These are phyloP conservation scores for Lacerta viridis DNA, from an alignment of 2,797 vertebrate genomes.

Conservation along the genomic window DNA sequence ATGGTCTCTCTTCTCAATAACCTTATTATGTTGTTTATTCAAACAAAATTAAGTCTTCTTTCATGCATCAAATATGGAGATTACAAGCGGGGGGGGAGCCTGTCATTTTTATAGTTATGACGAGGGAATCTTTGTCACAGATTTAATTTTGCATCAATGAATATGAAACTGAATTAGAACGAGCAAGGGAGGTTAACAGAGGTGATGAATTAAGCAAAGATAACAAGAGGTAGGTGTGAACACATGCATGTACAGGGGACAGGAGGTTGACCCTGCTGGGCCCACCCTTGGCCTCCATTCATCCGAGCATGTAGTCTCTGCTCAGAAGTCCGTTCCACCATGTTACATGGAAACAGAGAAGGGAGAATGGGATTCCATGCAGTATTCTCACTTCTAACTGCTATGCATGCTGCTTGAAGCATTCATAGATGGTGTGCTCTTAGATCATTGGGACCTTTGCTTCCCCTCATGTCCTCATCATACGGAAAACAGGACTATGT, in stretches of 20 bases:
- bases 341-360: not conserved
- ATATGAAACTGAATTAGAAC: conserved; percentile 77
- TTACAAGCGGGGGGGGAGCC: conserved; percentile 74
- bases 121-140: conserved; percentile 79
- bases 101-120: conserved; percentile 79
- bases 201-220: conserved; percentile 73
- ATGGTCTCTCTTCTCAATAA: conserved; percentile 86
- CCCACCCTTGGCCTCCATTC: not conserved
- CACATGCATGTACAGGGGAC: conserved; percentile 11
- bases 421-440: no score
- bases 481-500: no score
- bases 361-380: not conserved
- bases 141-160: conserved; percentile 80
- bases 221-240: conserved; percentile 50
- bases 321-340: not conserved
- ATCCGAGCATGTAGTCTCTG: not conserved
- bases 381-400: not conserved
- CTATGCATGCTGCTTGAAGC: not conserved
- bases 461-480: no score
- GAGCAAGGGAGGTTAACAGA: conserved; percentile 64
- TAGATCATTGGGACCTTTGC: no score
- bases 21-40: conserved; percentile 88
- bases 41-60: conserved; percentile 89
- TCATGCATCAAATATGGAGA: conserved; percentile 85
- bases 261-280: not conserved